A percentile compares a stretch with the other conserved stretches of the same genome.
phyloP scores from a whole-genome alignment of 2,797 vertebrate species.

The Setipinna tenuifilis region DNA sequence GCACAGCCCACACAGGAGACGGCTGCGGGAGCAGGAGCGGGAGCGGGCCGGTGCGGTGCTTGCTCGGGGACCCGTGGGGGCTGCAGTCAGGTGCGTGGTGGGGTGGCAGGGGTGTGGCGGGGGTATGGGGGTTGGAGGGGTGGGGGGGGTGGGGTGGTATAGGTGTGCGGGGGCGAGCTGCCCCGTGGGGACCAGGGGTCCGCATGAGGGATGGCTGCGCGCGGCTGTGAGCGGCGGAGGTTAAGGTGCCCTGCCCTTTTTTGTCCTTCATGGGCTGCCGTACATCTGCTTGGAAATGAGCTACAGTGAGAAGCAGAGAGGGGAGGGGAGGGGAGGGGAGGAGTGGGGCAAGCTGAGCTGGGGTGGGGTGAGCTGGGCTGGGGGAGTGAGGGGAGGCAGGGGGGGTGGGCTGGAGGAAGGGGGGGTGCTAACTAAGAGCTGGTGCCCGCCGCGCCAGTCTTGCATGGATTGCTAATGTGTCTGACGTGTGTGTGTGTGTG shows the following conservation, averaged over 20 bases:
- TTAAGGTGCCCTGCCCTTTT: constrained; percentile 58
- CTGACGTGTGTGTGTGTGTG: constrained; percentile 21
- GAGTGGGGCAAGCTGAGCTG: neutral
- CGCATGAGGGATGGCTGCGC: constrained; percentile 51
- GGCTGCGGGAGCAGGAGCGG: constrained; percentile 36
- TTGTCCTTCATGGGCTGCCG: constrained; percentile 62
- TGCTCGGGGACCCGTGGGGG: constrained; percentile 26
- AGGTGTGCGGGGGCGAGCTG: neutral
- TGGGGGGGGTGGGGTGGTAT: constrained; percentile 20
- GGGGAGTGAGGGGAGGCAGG: neutral
- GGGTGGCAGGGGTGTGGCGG: constrained; percentile 22
- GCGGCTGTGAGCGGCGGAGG: constrained; percentile 44
- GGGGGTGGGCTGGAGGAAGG: neutral
- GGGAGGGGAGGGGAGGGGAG: neutral
- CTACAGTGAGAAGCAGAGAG: neutral
- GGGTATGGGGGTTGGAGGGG: constrained; percentile 45
- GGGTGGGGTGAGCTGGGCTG: neutral
- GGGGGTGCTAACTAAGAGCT: constrained; percentile 19
- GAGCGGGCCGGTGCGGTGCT: neutral
- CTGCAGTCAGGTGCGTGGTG: constrained; percentile 51
- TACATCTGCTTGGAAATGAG: constrained; percentile 32
- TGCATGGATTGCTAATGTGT: constrained; percentile 46
- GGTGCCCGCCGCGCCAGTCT: constrained; percentile 32
- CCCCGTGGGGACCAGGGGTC: constrained; percentile 37
- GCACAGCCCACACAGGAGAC: constrained; percentile 46